phyloP scores from a whole-genome alignment of 2,888 invertebrate species.

The Sepioteuthis lessoniana region DNA sequence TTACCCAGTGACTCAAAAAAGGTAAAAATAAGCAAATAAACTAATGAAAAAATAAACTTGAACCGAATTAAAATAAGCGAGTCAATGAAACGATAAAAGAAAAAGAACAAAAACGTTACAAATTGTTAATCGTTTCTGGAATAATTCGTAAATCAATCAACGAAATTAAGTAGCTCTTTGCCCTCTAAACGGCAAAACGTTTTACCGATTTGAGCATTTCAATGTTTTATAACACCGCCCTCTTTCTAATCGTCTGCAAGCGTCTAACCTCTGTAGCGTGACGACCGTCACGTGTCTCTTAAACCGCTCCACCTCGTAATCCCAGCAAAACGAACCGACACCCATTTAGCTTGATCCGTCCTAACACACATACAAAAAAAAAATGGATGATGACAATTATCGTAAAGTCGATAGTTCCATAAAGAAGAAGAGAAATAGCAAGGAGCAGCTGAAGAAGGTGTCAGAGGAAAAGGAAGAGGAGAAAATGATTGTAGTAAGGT shows the following conservation, averaged over 20 bases:
- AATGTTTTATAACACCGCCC: neutral
- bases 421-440: neutral
- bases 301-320: neutral
- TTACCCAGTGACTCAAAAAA: too few relatives aligned
- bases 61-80: neutral
- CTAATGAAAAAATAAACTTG: neutral
- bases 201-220: neutral
- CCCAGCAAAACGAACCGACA: neutral
- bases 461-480: neutral
- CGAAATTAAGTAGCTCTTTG: neutral
- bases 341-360: neutral
- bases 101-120: neutral
- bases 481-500: neutral
- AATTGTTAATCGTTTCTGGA: neutral
- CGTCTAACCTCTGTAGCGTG: neutral
- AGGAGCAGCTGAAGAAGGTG: neutral
- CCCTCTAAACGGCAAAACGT: neutral
- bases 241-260: neutral
- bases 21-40: neutral
- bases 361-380: neutral
- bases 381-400: conserved; percentile 17
- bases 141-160: neutral
- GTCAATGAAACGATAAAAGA: neutral
- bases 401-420: neutral
- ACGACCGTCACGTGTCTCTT: neutral